Conservation (phyloP, 1,140 invertebrate species). For the Paracyclopina nana region DNA sequence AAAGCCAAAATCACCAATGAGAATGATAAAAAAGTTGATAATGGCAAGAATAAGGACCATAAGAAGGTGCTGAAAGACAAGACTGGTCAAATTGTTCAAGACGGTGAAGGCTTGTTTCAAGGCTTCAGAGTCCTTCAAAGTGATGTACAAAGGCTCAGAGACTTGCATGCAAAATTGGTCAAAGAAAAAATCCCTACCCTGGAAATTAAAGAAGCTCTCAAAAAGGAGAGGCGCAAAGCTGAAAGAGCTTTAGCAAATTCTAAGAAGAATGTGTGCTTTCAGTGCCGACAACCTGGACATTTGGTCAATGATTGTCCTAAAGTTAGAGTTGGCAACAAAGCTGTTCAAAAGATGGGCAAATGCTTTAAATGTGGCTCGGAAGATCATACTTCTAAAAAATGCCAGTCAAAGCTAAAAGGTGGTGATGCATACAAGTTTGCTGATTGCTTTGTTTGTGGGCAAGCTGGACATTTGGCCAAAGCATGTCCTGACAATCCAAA, state of each 20-base stretch:
- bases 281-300: slow-evolving; percentile 12
- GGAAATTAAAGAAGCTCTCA: slow-evolving; percentile 1
- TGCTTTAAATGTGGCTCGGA: slow-evolving; percentile 67
- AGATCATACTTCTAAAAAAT: slow-evolving; percentile 56
- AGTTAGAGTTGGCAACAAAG: background rate
- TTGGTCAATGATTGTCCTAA: slow-evolving; percentile 4
- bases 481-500: slow-evolving; percentile 62
- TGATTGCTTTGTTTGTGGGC: slow-evolving; percentile 56
- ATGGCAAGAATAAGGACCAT: too few relatives aligned
- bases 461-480: slow-evolving; percentile 55
- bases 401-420: slow-evolving; percentile 23
- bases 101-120: slow-evolving; percentile 15
- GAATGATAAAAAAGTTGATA: too few relatives aligned
- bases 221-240: background rate
- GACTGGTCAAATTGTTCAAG: slow-evolving; percentile 1
- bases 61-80: slow-evolving; percentile 9
- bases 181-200: background rate
- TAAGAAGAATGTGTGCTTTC: slow-evolving; percentile 12
- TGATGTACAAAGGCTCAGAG: background rate
- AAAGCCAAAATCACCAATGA: too few relatives aligned
- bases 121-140: slow-evolving; percentile 7
- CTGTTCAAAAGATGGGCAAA: slow-evolving; percentile 24
- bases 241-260: slow-evolving; percentile 5
- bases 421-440: slow-evolving; percentile 53
- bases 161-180: background rate